Conservation (phyloP, 30 jellyfish, hydroid and myxozoan species). For the Phacellophora camtschatica region DNA sequence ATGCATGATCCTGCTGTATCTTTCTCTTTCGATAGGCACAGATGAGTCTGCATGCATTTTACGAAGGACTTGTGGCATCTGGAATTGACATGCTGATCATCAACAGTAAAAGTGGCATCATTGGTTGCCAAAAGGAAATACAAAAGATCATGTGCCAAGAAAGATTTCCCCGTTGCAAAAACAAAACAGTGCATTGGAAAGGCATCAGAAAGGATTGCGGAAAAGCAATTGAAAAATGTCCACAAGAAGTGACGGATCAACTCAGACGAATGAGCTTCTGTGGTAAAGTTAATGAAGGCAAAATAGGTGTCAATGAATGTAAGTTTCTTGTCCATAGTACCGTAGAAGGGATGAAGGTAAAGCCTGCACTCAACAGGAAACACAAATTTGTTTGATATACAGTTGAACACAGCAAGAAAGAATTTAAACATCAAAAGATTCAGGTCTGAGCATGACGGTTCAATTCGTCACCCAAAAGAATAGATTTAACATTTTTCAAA, state of each 20-base stretch:
- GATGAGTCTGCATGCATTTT: conserved; percentile 2
- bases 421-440: no score
- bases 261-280: conserved; percentile 46
- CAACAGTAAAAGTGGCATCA: conserved; percentile 1
- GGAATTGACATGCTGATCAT: conserved; percentile 19
- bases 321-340: no score
- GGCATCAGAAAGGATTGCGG: conserved; percentile 18
- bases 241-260: conserved; percentile 27
- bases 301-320: neutral
- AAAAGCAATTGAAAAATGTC: conserved; percentile 35
- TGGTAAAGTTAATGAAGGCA: conserved; percentile 24
- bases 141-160: conserved; percentile 39
- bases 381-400: no score
- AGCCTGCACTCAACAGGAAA: no score
- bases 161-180: conserved; percentile 48
- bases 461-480: no score
- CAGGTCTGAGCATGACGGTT: no score
- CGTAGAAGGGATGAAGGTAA: no score
- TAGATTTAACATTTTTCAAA: no score
- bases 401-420: no score
- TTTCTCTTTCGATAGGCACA: conserved; percentile 18
- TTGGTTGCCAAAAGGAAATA: conserved; percentile 20
- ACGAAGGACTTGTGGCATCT: conserved; percentile 55
- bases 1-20: no score
- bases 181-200: conserved; percentile 28